Evolutionary conservation across 2,113 vertebrate genomes (phyloP).

Genomic region (Corvus cornix): DNA sequence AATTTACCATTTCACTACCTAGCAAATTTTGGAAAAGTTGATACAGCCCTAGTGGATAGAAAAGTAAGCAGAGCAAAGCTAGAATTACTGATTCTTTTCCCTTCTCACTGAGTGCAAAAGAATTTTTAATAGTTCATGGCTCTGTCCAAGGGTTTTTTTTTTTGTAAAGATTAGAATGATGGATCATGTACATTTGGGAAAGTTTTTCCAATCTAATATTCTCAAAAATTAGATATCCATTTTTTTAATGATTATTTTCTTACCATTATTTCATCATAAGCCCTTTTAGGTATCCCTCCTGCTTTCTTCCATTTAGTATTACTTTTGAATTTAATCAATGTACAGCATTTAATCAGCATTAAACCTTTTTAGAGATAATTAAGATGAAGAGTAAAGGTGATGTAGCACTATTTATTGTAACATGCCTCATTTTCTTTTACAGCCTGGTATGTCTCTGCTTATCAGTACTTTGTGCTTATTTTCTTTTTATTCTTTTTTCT

Average conservation of each 20-base stretch:
- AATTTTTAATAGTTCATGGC: background rate
- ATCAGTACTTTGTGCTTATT: background rate
- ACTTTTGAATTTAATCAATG: background rate
- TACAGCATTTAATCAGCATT: background rate
- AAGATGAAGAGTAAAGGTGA: background rate
- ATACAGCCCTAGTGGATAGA: background rate
- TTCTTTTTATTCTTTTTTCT: background rate
- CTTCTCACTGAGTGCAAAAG: background rate
- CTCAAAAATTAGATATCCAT: background rate
- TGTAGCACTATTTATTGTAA: background rate
- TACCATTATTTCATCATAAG: background rate
- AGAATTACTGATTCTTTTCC: background rate
- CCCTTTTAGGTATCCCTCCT: background rate
- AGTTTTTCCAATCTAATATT: background rate
- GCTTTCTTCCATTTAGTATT: background rate
- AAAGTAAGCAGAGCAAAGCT: background rate
- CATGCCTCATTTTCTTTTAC: background rate
- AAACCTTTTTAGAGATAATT: background rate
- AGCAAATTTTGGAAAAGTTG: background rate
- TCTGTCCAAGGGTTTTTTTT: fast-evolving
- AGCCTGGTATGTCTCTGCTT: background rate
- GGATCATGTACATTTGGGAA: background rate
- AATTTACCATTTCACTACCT: background rate
- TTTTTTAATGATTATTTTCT: background rate
- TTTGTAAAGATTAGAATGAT: background rate